Conservation (phyloP, 2,888 invertebrate species). For the Thereva nobilitata region DNA sequence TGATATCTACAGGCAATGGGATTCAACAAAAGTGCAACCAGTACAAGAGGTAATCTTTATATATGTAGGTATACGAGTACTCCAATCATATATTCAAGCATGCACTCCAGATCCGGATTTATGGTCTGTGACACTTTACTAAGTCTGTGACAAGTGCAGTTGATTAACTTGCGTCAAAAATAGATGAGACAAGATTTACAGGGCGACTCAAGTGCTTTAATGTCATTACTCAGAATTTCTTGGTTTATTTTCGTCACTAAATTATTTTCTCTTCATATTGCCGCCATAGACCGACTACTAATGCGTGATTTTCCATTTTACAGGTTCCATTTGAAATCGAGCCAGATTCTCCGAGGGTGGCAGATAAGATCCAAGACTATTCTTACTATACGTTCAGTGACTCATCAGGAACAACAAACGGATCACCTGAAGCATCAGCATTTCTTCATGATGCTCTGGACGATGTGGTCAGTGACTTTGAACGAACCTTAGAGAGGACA, state of each 20-base stretch:
- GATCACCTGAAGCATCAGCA: slow-evolving; percentile 56
- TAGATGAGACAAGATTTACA: not conserved
- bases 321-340: slow-evolving; percentile 55
- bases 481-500: slow-evolving; percentile 67
- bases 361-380: slow-evolving; percentile 29
- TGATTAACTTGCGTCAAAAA: slow-evolving; percentile 30
- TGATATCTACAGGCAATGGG: slow-evolving; percentile 55
- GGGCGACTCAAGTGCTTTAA: slow-evolving; percentile 14
- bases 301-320: slow-evolving; percentile 28
- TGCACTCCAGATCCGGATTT: not conserved
- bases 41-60: slow-evolving; percentile 57
- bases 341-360: slow-evolving; percentile 53
- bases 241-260: slow-evolving; percentile 33
- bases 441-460: slow-evolving; percentile 60
- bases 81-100: not conserved
- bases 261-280: slow-evolving; percentile 26
- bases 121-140: slow-evolving; percentile 11
- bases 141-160: slow-evolving; percentile 22
- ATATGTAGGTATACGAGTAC: too few species aligned
- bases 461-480: slow-evolving; percentile 72
- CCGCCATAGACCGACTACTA: slow-evolving; percentile 5
- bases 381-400: slow-evolving; percentile 30
- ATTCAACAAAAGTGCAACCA: slow-evolving; percentile 57
- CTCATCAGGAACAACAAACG: slow-evolving; percentile 48
- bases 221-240: slow-evolving; percentile 29